Percentiles rank a stretch among this genome's conserved stretches.
These are phyloP conservation scores for Melanotaenia pygmaea DNA, from an alignment of 2,797 vertebrate genomes.

Conservation along the genomic window DNA sequence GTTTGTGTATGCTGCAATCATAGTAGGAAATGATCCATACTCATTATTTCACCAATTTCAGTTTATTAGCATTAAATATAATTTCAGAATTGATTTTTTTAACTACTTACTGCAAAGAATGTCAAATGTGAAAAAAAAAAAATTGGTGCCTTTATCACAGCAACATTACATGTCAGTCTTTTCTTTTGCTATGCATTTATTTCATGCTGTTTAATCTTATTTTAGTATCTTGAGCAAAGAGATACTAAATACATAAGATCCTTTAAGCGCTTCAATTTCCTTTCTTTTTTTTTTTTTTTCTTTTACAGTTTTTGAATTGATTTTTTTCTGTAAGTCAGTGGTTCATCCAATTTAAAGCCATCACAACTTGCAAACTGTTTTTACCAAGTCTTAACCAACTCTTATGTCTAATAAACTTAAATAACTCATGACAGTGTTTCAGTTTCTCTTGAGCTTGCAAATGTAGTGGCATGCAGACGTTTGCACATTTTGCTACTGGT, in stretches of 20 bases:
- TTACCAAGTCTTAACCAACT: constrained; percentile 59
- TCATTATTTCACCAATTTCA: not conserved
- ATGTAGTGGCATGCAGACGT: not conserved
- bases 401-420: constrained; percentile 71
- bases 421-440: not conserved
- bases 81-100: not conserved
- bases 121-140: constrained; percentile 21
- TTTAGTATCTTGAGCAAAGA: not conserved
- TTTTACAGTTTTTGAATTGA: constrained; percentile 19
- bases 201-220: constrained; percentile 19
- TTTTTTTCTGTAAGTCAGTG: constrained; percentile 17
- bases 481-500: not conserved
- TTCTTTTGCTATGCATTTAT: constrained; percentile 34
- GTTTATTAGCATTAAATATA: not conserved
- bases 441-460: not conserved
- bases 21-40: not conserved
- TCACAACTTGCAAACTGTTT: constrained; percentile 60
- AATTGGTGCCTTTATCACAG: constrained; percentile 63
- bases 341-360: constrained; percentile 53
- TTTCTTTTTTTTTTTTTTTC: not conserved
- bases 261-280: constrained; percentile 10
- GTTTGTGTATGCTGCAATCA: constrained; percentile 11
- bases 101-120: constrained; percentile 24
- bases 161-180: constrained; percentile 17
- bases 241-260: not conserved